These are phyloP conservation scores for Tinea pellionella DNA, from an alignment of 2,888 invertebrate genomes.

Conservation along the genomic window DNA sequence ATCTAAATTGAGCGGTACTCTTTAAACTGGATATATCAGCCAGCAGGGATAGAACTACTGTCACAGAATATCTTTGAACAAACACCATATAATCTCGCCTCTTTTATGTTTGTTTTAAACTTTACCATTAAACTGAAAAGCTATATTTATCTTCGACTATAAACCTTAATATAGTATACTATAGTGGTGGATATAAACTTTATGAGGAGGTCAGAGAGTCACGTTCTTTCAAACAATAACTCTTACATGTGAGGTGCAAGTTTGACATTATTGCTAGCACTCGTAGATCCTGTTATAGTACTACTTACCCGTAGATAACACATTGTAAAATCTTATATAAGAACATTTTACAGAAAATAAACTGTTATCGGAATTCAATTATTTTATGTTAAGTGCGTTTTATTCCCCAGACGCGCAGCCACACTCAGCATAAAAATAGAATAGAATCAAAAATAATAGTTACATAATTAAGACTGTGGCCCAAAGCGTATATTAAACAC, in stretches of 20 bases:
- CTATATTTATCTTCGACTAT: neutral
- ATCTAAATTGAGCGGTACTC: too few species aligned
- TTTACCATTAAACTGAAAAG: neutral
- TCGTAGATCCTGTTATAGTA: neutral
- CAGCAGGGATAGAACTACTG: too few species aligned
- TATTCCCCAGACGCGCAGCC: too few species aligned
- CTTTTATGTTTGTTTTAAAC: neutral
- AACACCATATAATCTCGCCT: neutral
- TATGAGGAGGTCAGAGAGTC: constrained; percentile 3
- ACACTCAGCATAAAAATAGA: too few species aligned
- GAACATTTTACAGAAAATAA: too few species aligned
- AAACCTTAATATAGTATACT: neutral
- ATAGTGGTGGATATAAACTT: neutral
- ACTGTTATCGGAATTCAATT: too few species aligned
- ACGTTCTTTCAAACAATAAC: neutral
- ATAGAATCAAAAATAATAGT: too few species aligned
- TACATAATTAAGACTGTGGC: too few species aligned
- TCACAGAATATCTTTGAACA: neutral
- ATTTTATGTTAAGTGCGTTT: too few species aligned
- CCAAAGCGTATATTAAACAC: too few species aligned
- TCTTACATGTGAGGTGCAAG: neutral
- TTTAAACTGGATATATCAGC: too few species aligned
- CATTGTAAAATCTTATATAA: too few species aligned
- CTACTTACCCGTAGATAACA: neutral
- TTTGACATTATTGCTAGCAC: neutral